Base-by-base conservation (phyloP, 1,140 invertebrate genomes). In the Dendroctonus valens region DNA sequence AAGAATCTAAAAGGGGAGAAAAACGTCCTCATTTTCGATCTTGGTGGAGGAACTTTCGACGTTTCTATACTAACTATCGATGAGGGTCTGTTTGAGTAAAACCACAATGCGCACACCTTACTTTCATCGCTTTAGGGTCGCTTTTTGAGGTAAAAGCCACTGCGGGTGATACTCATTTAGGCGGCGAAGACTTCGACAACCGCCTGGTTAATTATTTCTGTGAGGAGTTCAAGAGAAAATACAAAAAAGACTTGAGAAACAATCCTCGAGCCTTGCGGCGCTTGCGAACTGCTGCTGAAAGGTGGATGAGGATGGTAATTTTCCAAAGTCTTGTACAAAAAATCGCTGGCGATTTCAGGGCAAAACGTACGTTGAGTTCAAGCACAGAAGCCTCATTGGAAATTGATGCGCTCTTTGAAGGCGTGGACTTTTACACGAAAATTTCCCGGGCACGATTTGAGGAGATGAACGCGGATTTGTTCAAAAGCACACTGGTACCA, bases 1-100 rank as follows among this genome's bases (percentile, higher is more conserved):
- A 89, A 88, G 73, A 91, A 87, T 77, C 82, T 84, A 2, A 84
- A 87, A 81, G 93, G 92, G 2, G 87, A 87, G 68, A 80, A 81
- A 66, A 87, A 83, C 53, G 83, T 86, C 5, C 79, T 94, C 2
- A 83, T 87, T 41, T 88, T 85, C 70, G 86, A 88, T 72, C 74
- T 88, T 14, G 87, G 87, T 5, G 86, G 86, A 11, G 85, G 86
- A 5, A 87, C 86, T 26, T 86, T 87, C 38, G 91, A 94, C 78
- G 91, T 93, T 0, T 92, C 91, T 0, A 84, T 93, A 54, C 73
- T 94, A 8, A 85, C 83, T 6, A 91, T 93, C 69, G 85, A 86
- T 53, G 86, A 91, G 74, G 89, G 65, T 67, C 5, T 38, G 14
- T 50, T 60, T 15, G 15, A 6, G 42, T 8, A 46, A 2, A 57